Percentiles rank a stretch among this genome's conserved stretches.
phyloP scores from a whole-genome alignment of 2,797 vertebrate genomes.

The Cossypha dichroa region DNA sequence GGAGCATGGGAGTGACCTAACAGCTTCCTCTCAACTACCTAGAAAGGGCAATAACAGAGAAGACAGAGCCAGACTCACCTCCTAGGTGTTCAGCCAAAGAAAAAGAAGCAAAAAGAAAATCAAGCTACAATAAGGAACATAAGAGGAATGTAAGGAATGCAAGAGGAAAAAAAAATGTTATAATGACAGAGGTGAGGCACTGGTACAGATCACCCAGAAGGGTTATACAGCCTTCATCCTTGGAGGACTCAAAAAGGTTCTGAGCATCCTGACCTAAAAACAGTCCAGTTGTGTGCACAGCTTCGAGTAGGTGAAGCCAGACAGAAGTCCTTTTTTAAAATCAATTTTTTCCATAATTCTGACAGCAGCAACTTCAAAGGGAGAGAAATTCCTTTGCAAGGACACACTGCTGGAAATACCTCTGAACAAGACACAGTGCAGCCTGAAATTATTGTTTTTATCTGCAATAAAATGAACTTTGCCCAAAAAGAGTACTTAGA shows the following conservation, averaged over 20 bases:
- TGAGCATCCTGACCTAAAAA: neutral
- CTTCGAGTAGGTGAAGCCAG: neutral
- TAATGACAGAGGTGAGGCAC: neutral
- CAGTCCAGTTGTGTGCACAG: neutral
- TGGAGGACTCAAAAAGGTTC: neutral
- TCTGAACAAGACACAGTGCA: neutral
- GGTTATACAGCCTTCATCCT: neutral
- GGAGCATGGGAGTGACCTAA: neutral
- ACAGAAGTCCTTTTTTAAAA: neutral
- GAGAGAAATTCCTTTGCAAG: neutral
- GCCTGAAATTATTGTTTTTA: neutral
- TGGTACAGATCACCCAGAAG: neutral
- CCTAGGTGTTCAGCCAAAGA: neutral
- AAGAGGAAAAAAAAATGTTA: neutral
- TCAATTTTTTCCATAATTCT: neutral
- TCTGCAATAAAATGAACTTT: neutral
- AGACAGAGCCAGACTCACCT: neutral
- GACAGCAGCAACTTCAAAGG: neutral
- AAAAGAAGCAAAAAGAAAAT: neutral
- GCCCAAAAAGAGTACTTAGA: neutral
- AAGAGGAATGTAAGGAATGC: neutral
- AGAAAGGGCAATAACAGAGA: neutral
- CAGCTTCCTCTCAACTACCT: neutral
- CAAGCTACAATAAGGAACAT: neutral
- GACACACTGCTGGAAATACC: neutral